These are phyloP conservation scores for Yponomeuta malinellus DNA, from an alignment of 2,888 invertebrate species.

Conservation along the genomic window DNA sequence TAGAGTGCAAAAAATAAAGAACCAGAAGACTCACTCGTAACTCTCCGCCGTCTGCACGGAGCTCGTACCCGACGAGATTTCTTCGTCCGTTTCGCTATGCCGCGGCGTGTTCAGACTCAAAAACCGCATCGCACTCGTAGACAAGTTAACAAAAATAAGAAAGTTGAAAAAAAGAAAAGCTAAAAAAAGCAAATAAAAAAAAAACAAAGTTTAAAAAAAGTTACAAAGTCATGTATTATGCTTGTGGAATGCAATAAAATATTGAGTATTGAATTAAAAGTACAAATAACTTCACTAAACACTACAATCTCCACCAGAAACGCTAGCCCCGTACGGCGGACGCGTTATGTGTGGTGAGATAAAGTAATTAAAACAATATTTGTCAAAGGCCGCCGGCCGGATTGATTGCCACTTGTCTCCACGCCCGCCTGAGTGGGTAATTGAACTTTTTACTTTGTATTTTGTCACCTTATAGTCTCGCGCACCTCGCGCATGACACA, in stretches of 20 bases:
- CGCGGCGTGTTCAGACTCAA: slow-evolving; percentile 23
- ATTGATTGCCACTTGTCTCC: background rate
- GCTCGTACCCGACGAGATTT: slow-evolving; percentile 41
- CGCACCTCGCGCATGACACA: too few relatives aligned
- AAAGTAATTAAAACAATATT: background rate
- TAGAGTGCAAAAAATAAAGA: too few relatives aligned
- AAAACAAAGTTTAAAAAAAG: background rate
- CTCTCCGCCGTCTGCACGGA: slow-evolving; percentile 50
- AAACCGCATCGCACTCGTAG: slow-evolving; percentile 34
- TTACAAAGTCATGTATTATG: background rate
- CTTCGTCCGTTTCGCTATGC: slow-evolving; percentile 24
- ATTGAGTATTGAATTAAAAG: background rate
- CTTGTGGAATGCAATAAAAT: background rate
- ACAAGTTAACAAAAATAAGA: background rate
- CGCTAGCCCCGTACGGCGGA: background rate
- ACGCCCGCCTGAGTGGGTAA: background rate
- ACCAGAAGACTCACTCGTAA: slow-evolving; percentile 42
- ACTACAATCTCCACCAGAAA: background rate
- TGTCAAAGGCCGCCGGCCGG: background rate
- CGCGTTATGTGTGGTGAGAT: background rate
- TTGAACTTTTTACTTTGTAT: background rate
- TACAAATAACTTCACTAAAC: background rate
- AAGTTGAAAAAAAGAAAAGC: background rate
- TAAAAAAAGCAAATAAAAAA: background rate
- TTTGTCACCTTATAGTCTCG: too few relatives aligned